A percentile compares a stretch with the other conserved stretches of the same genome.
Evolutionary conservation across 2,113 vertebrate species (phyloP).

Genomic region (Craseonycteris thonglongyai): DNA sequence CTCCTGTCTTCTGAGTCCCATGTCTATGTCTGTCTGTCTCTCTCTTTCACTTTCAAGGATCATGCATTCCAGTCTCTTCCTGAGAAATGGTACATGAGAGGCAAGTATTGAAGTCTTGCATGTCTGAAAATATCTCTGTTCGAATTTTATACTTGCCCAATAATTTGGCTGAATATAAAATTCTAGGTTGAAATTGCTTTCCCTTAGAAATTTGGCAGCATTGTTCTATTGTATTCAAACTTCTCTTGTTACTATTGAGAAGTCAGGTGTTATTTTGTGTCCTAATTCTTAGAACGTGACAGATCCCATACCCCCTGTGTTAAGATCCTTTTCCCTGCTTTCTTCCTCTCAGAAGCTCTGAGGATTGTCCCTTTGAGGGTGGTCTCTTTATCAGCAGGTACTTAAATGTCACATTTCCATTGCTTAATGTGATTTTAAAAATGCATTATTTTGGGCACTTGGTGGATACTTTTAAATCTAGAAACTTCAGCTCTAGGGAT

Average conservation of each 20-base stretch:
- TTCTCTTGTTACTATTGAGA: background rate
- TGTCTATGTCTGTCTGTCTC: background rate
- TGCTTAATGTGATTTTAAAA: background rate
- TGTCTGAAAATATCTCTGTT: background rate
- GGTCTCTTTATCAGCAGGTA: background rate
- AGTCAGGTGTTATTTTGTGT: background rate
- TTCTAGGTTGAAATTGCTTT: background rate
- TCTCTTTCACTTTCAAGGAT: background rate
- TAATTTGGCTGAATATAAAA: background rate
- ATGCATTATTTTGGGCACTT: background rate
- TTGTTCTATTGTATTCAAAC: background rate
- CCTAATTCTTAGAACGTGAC: background rate
- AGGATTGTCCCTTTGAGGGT: background rate
- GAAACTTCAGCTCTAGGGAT: background rate
- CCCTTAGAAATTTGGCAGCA: background rate
- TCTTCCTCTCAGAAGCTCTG: background rate
- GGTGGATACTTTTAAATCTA: background rate
- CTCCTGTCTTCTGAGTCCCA: background rate
- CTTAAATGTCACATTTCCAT: background rate
- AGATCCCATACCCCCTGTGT: background rate
- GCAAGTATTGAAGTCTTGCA: background rate
- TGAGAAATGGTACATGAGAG: background rate
- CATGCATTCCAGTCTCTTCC: background rate
- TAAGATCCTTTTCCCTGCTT: background rate
- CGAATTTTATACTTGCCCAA: background rate